phyloP scores from a whole-genome alignment of 2,113 vertebrate species.

The Notarius lentiginosus region DNA sequence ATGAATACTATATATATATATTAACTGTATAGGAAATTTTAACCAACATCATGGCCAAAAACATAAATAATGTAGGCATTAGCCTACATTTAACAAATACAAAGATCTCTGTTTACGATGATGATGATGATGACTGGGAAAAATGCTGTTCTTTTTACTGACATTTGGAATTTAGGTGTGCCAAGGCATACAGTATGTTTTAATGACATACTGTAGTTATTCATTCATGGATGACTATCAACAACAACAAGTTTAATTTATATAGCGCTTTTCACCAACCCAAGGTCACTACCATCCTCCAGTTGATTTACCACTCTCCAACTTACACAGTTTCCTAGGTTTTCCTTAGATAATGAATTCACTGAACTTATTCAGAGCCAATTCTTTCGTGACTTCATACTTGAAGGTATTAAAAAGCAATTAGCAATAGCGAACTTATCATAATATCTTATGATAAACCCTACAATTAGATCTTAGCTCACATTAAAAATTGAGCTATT shows the following conservation, averaged over 20 bases:
- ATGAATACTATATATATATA: background rate
- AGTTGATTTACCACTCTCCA: background rate
- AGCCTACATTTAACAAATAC: background rate
- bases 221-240: background rate
- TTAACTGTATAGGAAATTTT: background rate
- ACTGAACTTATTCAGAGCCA: slow-evolving; percentile 29
- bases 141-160: background rate
- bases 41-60: background rate
- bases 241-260: too few species aligned
- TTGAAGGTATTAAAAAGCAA: slow-evolving; percentile 10
- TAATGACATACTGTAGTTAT: background rate
- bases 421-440: slow-evolving; percentile 29
- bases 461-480: slow-evolving; percentile 28
- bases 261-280: too few species aligned
- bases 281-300: background rate
- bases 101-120: background rate
- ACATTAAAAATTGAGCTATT: slow-evolving; percentile 36
- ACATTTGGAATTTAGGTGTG: background rate
- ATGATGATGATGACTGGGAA: background rate
- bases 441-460: slow-evolving; percentile 23
- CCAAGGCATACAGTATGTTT: background rate
- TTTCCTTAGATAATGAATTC: background rate
- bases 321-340: background rate
- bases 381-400: background rate
- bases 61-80: background rate